phyloP scores from a whole-genome alignment of 2,113 vertebrate genomes.

The Ramphastos sulfuratus region DNA sequence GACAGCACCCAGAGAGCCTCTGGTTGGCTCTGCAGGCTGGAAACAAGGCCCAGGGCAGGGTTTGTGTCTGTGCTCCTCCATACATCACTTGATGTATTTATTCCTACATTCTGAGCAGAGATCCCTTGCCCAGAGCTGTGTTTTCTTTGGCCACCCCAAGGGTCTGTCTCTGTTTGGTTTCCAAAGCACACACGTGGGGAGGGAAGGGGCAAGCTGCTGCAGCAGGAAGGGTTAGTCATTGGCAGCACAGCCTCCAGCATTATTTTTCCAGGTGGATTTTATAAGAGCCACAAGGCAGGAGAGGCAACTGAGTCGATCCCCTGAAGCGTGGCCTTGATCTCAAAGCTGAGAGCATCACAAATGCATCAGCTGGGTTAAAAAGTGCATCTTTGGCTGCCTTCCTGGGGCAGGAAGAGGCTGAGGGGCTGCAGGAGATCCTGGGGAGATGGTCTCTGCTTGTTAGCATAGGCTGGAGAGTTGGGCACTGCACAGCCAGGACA shows the following conservation, averaged over 20 bases:
- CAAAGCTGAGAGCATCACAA: background rate
- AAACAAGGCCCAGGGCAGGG: background rate
- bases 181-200: slow-evolving; percentile 11
- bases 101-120: background rate
- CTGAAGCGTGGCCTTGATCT: background rate
- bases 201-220: background rate
- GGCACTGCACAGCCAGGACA: background rate
- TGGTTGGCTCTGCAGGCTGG: background rate
- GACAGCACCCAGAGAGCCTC: background rate
- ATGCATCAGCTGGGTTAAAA: background rate
- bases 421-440: background rate
- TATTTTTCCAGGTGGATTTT: slow-evolving; percentile 56
- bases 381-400: background rate
- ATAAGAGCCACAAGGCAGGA: background rate
- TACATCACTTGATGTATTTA: background rate
- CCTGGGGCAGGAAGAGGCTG: too few relatives aligned
- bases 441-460: background rate
- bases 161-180: slow-evolving; percentile 38
- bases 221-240: background rate
- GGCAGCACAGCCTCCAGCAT: background rate
- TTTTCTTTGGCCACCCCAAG: slow-evolving; percentile 32
- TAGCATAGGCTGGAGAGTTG: accelerated
- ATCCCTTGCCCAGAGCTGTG: slow-evolving; percentile 4
- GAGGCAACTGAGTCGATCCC: accelerated
- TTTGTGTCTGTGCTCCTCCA: background rate